Conservation (phyloP, 2,888 invertebrate species). For the Tuberolachnus salignus region DNA sequence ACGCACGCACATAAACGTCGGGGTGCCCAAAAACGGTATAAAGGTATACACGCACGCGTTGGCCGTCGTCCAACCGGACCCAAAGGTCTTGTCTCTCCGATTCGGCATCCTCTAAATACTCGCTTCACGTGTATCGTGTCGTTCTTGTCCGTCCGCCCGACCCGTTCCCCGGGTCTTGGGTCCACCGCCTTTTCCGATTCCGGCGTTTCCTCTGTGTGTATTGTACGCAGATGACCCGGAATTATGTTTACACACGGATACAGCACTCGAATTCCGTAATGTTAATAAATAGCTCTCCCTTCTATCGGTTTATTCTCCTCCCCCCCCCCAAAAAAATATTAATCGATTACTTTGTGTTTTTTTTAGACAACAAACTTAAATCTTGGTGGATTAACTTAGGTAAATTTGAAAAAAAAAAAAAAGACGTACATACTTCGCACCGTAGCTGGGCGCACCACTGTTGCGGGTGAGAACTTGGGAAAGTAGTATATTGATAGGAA, state of each 20-base stretch:
- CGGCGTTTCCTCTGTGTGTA: neutral
- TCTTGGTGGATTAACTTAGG: too few species aligned
- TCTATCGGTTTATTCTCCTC: too few species aligned
- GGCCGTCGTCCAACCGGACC: constrained; percentile 35
- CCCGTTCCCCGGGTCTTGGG: neutral
- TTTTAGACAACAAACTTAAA: too few species aligned
- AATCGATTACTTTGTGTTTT: neutral
- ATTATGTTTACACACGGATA: constrained; percentile 1
- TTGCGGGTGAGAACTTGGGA: too few species aligned
- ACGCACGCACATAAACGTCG: neutral
- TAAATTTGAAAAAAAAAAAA: too few species aligned
- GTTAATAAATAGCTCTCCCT: neutral
- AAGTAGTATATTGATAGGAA: too few species aligned
- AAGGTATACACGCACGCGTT: constrained; percentile 1
- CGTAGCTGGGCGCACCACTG: too few species aligned
- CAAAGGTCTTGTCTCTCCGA: constrained; percentile 38
- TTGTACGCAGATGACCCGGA: neutral
- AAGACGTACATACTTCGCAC: too few species aligned
- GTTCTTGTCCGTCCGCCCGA: neutral
- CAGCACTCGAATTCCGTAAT: neutral
- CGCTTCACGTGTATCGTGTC: neutral
- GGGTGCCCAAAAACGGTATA: constrained; percentile 2
- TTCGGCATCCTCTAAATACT: constrained; percentile 27
- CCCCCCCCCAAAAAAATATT: too few species aligned
- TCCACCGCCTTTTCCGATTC: constrained; percentile 13